Evolutionary conservation across 2,888 invertebrate species (phyloP), one percentile per base, ranked within the genome.

Genomic region (Bembecia ichneumoniformis): DNA sequence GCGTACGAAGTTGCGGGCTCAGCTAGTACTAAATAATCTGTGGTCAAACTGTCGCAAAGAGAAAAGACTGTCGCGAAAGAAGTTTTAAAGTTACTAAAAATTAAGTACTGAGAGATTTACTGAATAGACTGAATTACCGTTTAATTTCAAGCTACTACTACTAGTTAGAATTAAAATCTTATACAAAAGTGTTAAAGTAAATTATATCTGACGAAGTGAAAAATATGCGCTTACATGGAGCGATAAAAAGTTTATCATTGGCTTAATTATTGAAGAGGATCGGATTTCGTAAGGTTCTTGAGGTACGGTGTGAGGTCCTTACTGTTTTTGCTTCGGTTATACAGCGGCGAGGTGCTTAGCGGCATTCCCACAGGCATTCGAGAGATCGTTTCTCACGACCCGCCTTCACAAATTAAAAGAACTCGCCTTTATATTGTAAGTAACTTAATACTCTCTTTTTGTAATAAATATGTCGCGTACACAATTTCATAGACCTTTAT

Each of bases 221-320:
- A 40, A 13, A 13, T 40, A 47, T 47, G 48, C 10, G 28, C 34
- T 40, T 48, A 51, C 50, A 44, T 44, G 13, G 47, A 43, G 49
- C 48, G 44, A 51, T 51, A 58, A 58, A 60, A 58, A 58, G 49
- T 55, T 51, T 52, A 61, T 65, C 57, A 59, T 55, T 57, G 54
- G 49, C 49, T 57, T 61, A 61, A 66, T 63, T 60, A 63, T 55
- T 57, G 59, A 57, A 55, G 63, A 14, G 52, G 61, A 64, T 76
- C 63, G 56, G 55, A 62, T 76, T 70, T 66, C 75, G 52, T 58
- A 54, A 54, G 55, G 54, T 56, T 10, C 13, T 14, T 17, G 43
- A 55, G 52, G 56, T 16, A 51, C 57, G 52, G 66, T 67, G 74
- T 72, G 71, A 59, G 73, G 74, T 72, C 72, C 53, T 50, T 47